Evolutionary conservation across 2,113 vertebrate genomes (phyloP).

Genomic region (Halichoeres trimaculatus): DNA sequence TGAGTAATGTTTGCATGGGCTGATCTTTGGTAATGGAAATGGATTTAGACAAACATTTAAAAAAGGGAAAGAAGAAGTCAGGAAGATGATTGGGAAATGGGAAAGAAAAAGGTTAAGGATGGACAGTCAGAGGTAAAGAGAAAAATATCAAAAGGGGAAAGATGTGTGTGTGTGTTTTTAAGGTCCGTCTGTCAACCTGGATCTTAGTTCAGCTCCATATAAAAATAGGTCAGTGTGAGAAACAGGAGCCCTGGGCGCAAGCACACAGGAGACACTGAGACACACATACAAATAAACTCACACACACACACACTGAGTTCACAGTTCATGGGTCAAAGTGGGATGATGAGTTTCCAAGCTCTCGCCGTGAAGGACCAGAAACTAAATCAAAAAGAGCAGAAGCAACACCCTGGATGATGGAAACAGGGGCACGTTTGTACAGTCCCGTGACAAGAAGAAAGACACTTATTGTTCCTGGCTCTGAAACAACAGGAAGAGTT

Average conservation of each 20-base stretch:
- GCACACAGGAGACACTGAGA: slow-evolving; percentile 21
- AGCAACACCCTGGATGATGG: not conserved
- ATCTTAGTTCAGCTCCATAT: slow-evolving; percentile 59
- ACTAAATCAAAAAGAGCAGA: not conserved
- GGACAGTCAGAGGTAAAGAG: not conserved
- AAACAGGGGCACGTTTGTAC: not conserved
- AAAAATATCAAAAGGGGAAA: not conserved
- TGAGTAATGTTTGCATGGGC: not conserved
- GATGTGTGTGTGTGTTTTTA: not conserved
- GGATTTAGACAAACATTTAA: not conserved
- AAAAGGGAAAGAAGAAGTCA: not conserved
- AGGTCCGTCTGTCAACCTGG: slow-evolving; percentile 58
- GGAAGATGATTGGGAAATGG: not conserved
- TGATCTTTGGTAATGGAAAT: not conserved
- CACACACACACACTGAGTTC: not conserved
- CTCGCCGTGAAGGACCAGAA: slow-evolving; percentile 12
- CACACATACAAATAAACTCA: slow-evolving; percentile 14
- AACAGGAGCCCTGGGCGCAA: slow-evolving; percentile 58
- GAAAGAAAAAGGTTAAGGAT: not conserved
- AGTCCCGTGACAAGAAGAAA: not conserved
- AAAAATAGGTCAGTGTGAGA: slow-evolving; percentile 71
- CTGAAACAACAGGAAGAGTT: slow-evolving; percentile 46
- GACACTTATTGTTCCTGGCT: slow-evolving; percentile 23
- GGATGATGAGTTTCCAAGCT: slow-evolving; percentile 16
- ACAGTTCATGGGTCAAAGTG: slow-evolving; percentile 9